These are phyloP conservation scores for Gallinago media DNA, from an alignment of 2,113 vertebrate genomes.

Conservation along the genomic window DNA sequence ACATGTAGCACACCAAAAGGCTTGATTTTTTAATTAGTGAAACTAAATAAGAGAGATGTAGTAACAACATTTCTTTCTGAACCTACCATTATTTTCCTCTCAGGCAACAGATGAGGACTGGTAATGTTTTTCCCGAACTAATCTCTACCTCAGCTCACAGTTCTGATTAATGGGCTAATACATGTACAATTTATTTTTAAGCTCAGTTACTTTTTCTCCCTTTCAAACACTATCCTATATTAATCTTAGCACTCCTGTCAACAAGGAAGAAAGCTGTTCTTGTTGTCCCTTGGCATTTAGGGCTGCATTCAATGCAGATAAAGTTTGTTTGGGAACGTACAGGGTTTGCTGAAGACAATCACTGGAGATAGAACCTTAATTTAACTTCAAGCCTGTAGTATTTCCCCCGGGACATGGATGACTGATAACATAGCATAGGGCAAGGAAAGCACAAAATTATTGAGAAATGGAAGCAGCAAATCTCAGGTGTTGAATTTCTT, in stretches of 20 bases:
- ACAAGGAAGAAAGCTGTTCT: constrained; percentile 6
- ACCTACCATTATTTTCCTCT: background rate
- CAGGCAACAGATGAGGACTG: background rate
- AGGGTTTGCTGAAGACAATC: constrained; percentile 73
- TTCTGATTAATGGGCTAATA: constrained; percentile 45
- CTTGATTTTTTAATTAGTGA: background rate
- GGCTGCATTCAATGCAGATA: constrained; percentile 59
- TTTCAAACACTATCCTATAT: constrained; percentile 12
- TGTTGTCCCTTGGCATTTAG: constrained; percentile 36
- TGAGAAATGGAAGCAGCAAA: constrained; percentile 65
- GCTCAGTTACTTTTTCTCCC: constrained; percentile 22
- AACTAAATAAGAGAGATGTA: background rate
- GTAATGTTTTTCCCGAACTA: background rate
- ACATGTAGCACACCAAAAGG: background rate
- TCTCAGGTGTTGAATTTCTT: constrained; percentile 55
- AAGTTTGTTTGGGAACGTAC: constrained; percentile 62
- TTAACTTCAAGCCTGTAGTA: constrained; percentile 73
- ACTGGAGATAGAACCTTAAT: constrained; percentile 74
- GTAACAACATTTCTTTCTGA: background rate
- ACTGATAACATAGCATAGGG: constrained; percentile 69
- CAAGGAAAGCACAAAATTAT: constrained; percentile 74
- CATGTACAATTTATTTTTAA: constrained; percentile 49
- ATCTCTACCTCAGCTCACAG: background rate
- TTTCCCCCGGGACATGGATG: constrained; percentile 68
- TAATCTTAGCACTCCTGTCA: constrained; percentile 40